Base-by-base conservation (phyloP, 2,888 invertebrate species). In the Chalcosyrphus nemorum region DNA sequence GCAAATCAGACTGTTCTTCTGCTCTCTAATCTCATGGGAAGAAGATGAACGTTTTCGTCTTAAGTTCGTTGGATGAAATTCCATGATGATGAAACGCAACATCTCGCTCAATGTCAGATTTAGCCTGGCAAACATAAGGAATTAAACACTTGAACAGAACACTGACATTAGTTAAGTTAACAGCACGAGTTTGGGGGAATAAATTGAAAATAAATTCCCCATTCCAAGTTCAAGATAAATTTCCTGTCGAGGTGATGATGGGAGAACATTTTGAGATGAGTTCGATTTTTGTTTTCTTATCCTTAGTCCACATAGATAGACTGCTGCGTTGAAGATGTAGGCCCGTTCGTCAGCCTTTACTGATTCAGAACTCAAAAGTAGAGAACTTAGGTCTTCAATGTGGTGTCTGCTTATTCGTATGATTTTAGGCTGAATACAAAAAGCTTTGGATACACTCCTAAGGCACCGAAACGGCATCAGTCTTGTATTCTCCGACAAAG, bases 11-110 rank as follows among this genome's bases (percentile, higher is more conserved):
- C 17, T 59, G 27, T n/a, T 32, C 11, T n/a, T n/a, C n/a, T n/a
- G n/a, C 38, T 13, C 38, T 80, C 38, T 80, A 66, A 78, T 78
- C 78, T 65, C 63, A 50, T 47, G 63, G 72, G 78, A 74, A 21
- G 59, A 66, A 59, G 80, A 59, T 19, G 29, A 66, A 74, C 78
- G 57, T 32, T 78, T 38, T 45, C 7, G 38, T 63, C 56, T 56
- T 63, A 63, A 47, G 56, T 56, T 41, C n/a, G 47, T 47, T 43
- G 65, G 65, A 72, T 59, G 59, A 35, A 80, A 74, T 74, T 74
- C 59, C 50, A 74, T 54, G 59, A 72, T 80, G 72, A 74, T 59
- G 50, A 59, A 72, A 59, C 50, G 65, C 41, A 52, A 43, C 32
- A 41, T 66, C 19, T 80, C 59, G 74, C 52, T 74, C 80, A 66